Base-by-base conservation (phyloP, 1,140 invertebrate genomes). In the Anagrus nilaparvatae region DNA sequence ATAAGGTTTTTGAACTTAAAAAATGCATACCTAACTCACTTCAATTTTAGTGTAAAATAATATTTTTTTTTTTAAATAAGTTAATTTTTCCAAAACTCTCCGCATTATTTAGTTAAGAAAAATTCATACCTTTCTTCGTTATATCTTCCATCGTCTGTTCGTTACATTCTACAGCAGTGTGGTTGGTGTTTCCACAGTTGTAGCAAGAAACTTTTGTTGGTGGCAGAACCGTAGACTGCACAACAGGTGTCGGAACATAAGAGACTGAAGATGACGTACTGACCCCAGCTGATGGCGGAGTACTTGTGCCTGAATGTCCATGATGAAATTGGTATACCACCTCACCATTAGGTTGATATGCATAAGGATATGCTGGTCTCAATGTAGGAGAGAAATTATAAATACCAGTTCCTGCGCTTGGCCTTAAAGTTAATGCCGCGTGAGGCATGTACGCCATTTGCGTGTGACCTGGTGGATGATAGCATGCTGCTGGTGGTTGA, bases 141-240 rank as follows among this genome's bases (percentile, higher is more conserved):
- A 89, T 79, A 62, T 89, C 85, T 58, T 93, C 87, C 75, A 91
- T 87, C 6, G 84, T 86, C 39, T 79, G 78, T 58, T 88, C 85
- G 48, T 82, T 81, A 60, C 89, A 94, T 25, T 91, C 87, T 44
- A 73, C 65, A 2, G 85, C 85, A n/a, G 74, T 68, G 61, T 94
- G 89, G 39, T 70, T 81, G 34, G 74, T 71, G 20, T 77, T 80
- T 27, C 78, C 77, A 57, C 78, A 80, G 49, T 80, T 80, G 50
- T 77, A 79, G 53, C 78, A 80, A 1, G 71, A 77, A 36, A 76
- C 67, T 52, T 77, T 75, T 51, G 70, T 63, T 39, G 75, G 55
- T 67, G 44, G 67, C 24, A 27, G 7, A 8, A 27, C 12, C n/a
- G 29, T 5, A n/a, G 73, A 44, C 37, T 56, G 36, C 47, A 45